Conservation (phyloP, 92 coral and sea anemone species). For the Metridium senile region DNA sequence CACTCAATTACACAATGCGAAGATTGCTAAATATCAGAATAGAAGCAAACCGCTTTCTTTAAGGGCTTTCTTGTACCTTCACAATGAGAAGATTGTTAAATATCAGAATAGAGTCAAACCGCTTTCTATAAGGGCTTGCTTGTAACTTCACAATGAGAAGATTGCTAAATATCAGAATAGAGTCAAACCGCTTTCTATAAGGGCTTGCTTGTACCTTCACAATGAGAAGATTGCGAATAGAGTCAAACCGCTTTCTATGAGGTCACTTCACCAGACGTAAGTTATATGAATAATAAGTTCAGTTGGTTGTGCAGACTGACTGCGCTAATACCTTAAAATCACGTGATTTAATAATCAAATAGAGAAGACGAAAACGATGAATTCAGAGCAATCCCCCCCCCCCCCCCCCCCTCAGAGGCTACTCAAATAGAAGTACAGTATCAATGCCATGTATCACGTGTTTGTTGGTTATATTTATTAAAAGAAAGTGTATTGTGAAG, state of each 20-base stretch:
- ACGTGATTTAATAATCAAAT: too few relatives aligned
- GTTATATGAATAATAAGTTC: too few relatives aligned
- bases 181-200: neutral
- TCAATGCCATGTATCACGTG: too few relatives aligned
- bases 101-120: conserved; percentile 23
- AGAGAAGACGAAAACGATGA: too few relatives aligned
- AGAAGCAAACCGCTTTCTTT: conserved; percentile 33
- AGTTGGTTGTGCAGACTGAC: too few relatives aligned
- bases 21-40: conserved; percentile 75
- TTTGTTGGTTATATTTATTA: too few relatives aligned
- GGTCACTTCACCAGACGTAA: too few relatives aligned
- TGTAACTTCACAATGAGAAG: neutral
- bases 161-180: conserved; percentile 58
- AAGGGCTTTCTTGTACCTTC: neutral
- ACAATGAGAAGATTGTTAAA: conserved; percentile 45
- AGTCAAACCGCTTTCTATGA: neutral
- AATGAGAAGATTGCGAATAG: conserved; percentile 26
- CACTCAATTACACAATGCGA: conserved; percentile 76
- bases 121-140: neutral
- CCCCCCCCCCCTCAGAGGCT: too few relatives aligned
- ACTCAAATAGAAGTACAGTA: too few relatives aligned
- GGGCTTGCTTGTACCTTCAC: neutral
- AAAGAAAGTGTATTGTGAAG: too few relatives aligned
- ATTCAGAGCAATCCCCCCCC: too few relatives aligned
- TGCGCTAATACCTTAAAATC: too few relatives aligned